Evolutionary conservation across 1,140 invertebrate genomes (phyloP).

Genomic region (Drosophila aff.): DNA sequence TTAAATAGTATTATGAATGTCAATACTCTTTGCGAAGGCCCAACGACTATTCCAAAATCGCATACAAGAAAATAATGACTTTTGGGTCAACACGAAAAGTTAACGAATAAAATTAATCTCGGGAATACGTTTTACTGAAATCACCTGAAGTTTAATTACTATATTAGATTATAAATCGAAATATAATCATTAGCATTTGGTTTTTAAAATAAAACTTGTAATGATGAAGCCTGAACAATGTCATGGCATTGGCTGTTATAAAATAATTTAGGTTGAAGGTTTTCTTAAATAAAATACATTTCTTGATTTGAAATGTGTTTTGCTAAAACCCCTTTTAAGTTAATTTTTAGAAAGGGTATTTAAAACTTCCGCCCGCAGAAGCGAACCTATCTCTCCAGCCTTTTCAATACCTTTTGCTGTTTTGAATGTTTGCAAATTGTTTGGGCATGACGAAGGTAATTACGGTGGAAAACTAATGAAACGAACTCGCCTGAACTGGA

Average conservation of each 20-base stretch:
- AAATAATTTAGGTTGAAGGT: neutral
- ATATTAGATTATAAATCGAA: neutral
- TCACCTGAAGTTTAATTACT: neutral
- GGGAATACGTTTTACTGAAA: no score
- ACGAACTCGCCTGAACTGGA: slow-evolving; percentile 34
- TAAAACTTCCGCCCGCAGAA: neutral
- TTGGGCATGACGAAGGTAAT: slow-evolving; percentile 58
- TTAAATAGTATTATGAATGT: slow-evolving; percentile 49
- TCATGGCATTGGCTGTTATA: no score
- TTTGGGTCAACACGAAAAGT: neutral
- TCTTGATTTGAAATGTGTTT: neutral
- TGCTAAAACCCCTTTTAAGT: neutral
- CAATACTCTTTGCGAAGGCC: slow-evolving; percentile 5
- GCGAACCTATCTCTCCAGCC: neutral
- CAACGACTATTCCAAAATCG: neutral
- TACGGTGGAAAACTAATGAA: slow-evolving; percentile 47
- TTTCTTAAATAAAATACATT: neutral
- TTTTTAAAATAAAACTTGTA: neutral
- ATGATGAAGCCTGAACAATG: neutral
- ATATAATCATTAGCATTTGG: neutral
- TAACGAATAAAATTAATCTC: neutral
- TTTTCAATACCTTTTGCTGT: slow-evolving; percentile 8
- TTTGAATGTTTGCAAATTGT: slow-evolving; percentile 40
- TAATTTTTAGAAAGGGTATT: neutral
- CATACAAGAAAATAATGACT: neutral